Base-by-base conservation (phyloP, 2,888 invertebrate genomes). In the Clusia tigrina region DNA sequence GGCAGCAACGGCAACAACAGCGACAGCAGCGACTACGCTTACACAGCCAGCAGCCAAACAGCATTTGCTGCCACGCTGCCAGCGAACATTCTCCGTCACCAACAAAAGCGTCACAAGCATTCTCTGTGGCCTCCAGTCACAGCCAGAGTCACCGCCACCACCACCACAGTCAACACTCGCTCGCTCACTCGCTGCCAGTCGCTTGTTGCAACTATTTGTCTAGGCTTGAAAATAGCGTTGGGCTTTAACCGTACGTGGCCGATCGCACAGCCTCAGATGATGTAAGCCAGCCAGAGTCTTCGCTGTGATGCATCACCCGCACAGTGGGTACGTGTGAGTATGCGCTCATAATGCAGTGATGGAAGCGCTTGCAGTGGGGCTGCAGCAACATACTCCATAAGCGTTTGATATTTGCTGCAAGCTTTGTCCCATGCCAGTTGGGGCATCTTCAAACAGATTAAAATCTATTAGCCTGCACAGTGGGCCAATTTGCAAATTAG, bases 71-170 rank as follows among this genome's bases (percentile, higher is more conserved):
- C n/a, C n/a, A n/a, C n/a, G n/a, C n/a, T n/a, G n/a, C n/a, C n/a
- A n/a, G n/a, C n/a, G n/a, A n/a, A n/a, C n/a, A n/a, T n/a, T n/a
- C n/a, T 46, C 46, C 25, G 22, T 42, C 25, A 15, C 12, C 15
- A 37, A 38, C 24, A 10, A 58, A 62, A 57, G 59, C 56, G 65
- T 66, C 60, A 65, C 65, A 69, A 65, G 67, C 69, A 69, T 71
- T 67, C 65, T 69, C 68, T 64, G 65, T 67, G 69, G 69, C 71
- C 69, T 66, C 71, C 63, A 69, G 65, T 23, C 32, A 38, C 38
- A 42, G 24, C 38, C 46, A 22, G 22, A n/a, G 26, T 52, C 38
- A 17, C 32, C 24, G 53, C 53, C 10, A 24, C 23, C 2, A 10
- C 22, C n/a, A 53, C 24, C 23, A 53, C 53, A 24, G 24, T n/a